A percentile compares a stretch with the other conserved stretches of the same genome.
Conservation (phyloP, 1,140 invertebrate genomes). For the Chionoecetes opilio region DNA sequence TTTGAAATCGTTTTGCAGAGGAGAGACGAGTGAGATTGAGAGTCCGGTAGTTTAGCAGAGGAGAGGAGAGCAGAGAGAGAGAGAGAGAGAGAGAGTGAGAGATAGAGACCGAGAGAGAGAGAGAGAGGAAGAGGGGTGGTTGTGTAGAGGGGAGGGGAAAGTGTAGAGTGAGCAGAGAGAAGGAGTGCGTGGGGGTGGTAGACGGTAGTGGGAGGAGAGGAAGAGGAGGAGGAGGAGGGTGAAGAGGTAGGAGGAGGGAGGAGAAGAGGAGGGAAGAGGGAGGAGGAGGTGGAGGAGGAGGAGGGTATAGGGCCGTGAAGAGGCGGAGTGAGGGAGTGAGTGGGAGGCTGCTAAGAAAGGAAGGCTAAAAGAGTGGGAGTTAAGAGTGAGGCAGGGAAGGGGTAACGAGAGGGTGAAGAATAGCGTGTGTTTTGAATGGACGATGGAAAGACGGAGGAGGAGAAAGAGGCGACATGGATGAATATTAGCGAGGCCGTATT, state of each 20-base stretch:
- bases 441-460: not conserved
- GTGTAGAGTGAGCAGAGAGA: not conserved
- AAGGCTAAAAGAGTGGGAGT: not conserved
- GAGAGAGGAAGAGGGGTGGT: not conserved
- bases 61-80: too few species aligned
- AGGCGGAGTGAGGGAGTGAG: not conserved
- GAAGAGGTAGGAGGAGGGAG: not conserved
- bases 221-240: not conserved
- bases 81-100: not conserved
- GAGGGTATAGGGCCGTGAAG: too few species aligned
- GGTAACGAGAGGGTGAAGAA: not conserved
- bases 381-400: not conserved
- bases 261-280: not conserved
- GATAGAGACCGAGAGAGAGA: not conserved
- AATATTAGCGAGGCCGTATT: too few species aligned
- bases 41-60: too few species aligned
- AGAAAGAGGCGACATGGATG: too few species aligned
- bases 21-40: too few species aligned
- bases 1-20: too few species aligned
- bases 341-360: not conserved
- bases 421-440: too few species aligned
- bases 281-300: not conserved
- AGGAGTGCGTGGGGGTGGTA: not conserved
- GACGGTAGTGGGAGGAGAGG: not conserved
- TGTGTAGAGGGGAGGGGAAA: too few species aligned